Base-by-base conservation (phyloP, 2,888 invertebrate species). In the Rhynchonema sp. region DNA sequence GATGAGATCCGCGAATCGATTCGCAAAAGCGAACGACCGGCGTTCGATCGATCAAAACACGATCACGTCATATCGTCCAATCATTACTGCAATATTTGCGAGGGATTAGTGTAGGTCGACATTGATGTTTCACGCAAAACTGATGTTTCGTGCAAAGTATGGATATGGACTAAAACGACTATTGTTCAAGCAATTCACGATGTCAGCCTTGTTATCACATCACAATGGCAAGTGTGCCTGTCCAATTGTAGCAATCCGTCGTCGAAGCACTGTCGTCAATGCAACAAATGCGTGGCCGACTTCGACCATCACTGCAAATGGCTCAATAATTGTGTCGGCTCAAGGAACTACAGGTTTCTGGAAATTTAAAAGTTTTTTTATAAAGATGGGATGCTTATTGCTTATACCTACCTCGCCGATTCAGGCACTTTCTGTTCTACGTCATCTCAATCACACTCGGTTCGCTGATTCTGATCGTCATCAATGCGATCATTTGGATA, bases 301-400 rank as follows among this genome's bases (percentile, higher is more conserved):
- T 96, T 96, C 76, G 94, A 96, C 74, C 94, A 94, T 75, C 94
- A 96, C 76, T 96, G 94, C 80, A 90, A 91, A 80, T 96, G 96
- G 94, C 79, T 96, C 66, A 96, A 96, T 79, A 92, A 90, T 76
- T 96, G 96, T 78, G 83, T 96, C 63, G 96, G 96, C 17, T 59
- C 60, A 2, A 62, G 57, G n/a, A 70, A 70, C 56, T 70, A 70
- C 56, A 62, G 61, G 67, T 68, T 25, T 22, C 3, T 52, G 13
- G 3, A 22, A 20, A 52, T 13, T 13, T n/a, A 13, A 23, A n/a
- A 6, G 13, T n/a, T 13, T 52, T 13, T 52, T 52, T 13, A n/a
- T n/a, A n/a, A 20, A 20, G 3, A 52, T 52, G 6, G 20, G 13
- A 13, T 38, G 20, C 9, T 13, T 38, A 38, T 20, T 38, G 38